These are phyloP conservation scores for Cephalopachus bancanus DNA, from an alignment of 2,797 vertebrate genomes.

Conservation along the genomic window DNA sequence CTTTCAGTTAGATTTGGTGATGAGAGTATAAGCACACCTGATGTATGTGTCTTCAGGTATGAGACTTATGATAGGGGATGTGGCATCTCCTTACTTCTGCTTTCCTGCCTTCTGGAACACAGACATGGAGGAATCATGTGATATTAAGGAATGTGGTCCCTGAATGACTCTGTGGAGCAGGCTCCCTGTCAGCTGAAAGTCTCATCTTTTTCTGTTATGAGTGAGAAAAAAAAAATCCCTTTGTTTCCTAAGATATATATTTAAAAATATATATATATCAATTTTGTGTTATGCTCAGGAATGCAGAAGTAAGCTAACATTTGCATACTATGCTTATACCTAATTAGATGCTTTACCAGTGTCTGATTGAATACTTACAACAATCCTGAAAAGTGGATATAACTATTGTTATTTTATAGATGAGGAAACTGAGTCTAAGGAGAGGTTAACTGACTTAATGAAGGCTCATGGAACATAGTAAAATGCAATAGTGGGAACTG, in stretches of 20 bases:
- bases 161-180: neutral
- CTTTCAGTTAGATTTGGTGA: neutral
- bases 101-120: neutral
- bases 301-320: neutral
- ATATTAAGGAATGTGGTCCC: neutral
- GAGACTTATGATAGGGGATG: neutral
- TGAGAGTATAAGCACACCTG: neutral
- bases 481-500: neutral
- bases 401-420: neutral
- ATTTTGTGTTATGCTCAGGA: neutral
- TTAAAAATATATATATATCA: too few relatives aligned
- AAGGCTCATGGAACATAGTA: neutral
- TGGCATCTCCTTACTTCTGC: neutral
- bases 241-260: neutral
- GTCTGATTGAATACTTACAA: neutral
- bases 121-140: neutral
- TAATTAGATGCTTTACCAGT: neutral
- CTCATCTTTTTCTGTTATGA: neutral
- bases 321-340: neutral
- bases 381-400: neutral
- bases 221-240: neutral
- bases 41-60: neutral
- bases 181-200: neutral
- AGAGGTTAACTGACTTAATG: neutral
- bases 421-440: neutral